Conservation (phyloP, 2,888 invertebrate genomes). For the Spilarctia lutea region DNA sequence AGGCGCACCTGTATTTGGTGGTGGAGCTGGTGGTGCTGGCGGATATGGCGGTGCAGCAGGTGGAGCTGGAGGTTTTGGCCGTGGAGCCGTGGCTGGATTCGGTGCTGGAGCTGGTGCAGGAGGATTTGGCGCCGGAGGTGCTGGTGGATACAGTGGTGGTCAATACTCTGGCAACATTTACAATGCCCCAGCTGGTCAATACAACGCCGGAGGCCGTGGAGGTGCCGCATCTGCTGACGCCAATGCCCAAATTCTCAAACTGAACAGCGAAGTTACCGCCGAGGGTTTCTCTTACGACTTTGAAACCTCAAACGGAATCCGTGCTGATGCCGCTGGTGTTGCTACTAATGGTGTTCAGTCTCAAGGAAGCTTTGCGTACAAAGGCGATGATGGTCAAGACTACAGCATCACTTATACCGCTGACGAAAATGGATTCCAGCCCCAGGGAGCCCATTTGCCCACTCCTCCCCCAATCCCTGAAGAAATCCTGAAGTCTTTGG, state of each 20-base stretch:
- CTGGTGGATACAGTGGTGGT: constrained; percentile 42
- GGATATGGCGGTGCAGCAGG: constrained; percentile 66
- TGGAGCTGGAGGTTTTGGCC: constrained; percentile 46
- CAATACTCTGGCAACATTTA: constrained; percentile 57
- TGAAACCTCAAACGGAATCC: constrained; percentile 82
- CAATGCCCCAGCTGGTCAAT: constrained; percentile 57
- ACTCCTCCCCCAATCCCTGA: constrained; percentile 84
- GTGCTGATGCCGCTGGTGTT: constrained; percentile 79
- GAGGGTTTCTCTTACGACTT: constrained; percentile 82
- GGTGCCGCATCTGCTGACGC: constrained; percentile 67
- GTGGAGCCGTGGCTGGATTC: constrained; percentile 48
- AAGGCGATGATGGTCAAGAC: constrained; percentile 83
- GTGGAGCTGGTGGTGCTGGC: constrained; percentile 64
- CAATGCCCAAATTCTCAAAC: constrained; percentile 74
- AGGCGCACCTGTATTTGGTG: constrained; percentile 45
- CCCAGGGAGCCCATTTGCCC: constrained; percentile 80
- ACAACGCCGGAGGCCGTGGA: constrained; percentile 53
- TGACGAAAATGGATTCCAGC: constrained; percentile 82
- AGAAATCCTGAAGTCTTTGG: constrained; percentile 80
- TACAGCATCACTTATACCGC: constrained; percentile 83
- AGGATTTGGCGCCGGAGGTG: constrained; percentile 39
- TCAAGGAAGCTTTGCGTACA: constrained; percentile 82
- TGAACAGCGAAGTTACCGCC: constrained; percentile 79
- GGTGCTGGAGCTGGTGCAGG: constrained; percentile 45
- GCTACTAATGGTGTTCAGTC: constrained; percentile 82